A percentile compares a stretch with the other conserved stretches of the same genome.
phyloP scores from a whole-genome alignment of 1,140 invertebrate genomes.

The Elymnias hypermnestra region DNA sequence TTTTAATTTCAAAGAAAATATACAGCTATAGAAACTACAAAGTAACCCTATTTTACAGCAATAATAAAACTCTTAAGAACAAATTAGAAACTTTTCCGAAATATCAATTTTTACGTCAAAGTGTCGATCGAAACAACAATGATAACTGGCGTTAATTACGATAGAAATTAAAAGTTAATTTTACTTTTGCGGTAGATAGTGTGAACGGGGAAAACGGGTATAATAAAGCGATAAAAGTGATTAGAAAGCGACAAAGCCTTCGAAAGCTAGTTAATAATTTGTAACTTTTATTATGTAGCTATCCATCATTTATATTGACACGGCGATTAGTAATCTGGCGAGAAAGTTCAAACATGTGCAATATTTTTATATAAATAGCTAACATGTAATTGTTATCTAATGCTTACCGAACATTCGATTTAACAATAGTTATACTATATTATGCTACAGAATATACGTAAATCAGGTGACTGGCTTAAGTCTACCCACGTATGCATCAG shows the following conservation, averaged over 20 bases:
- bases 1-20: too few relatives aligned
- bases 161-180: too few relatives aligned
- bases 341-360: conserved; percentile 1
- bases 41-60: too few relatives aligned
- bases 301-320: conserved; percentile 4
- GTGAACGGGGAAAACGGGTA: not conserved
- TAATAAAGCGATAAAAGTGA: not conserved
- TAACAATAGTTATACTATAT: conserved; percentile 18
- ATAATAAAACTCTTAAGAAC: too few relatives aligned
- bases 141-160: too few relatives aligned
- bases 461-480: conserved; percentile 31
- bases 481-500: conserved; percentile 16
- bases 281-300: too few relatives aligned
- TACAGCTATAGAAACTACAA: too few relatives aligned
- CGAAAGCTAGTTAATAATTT: conserved; percentile 1
- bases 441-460: conserved; percentile 11
- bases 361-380: too few relatives aligned
- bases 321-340: conserved; percentile 4
- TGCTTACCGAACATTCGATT: conserved; percentile 10
- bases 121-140: too few relatives aligned
- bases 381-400: conserved; percentile 13
- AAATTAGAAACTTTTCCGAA: too few relatives aligned
- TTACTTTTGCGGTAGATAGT: not conserved
- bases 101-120: too few relatives aligned
- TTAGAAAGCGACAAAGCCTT: not conserved